Conservation (phyloP, 2,888 invertebrate species). For the Cremastinae sp. region DNA sequence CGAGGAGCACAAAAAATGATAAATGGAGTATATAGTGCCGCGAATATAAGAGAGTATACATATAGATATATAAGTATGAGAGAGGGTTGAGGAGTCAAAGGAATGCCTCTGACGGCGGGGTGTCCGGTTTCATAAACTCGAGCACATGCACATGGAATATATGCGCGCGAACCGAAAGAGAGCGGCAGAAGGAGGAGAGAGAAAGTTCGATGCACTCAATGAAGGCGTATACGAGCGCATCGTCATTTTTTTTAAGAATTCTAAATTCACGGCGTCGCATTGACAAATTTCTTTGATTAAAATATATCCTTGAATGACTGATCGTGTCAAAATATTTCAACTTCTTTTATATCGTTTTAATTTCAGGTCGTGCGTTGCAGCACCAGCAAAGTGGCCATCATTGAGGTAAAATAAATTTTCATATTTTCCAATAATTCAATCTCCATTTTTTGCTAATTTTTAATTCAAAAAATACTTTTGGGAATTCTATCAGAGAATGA, state of each 20-base stretch:
- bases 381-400: constrained; percentile 60
- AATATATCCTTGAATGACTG: constrained; percentile 12
- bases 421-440: neutral
- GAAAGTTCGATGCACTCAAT: constrained; percentile 57
- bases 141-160: constrained; percentile 9
- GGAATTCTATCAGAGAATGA: neutral
- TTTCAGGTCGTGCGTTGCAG: constrained; percentile 67
- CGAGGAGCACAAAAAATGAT: constrained; percentile 17
- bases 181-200: constrained; percentile 30
- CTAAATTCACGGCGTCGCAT: constrained; percentile 22
- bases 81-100: constrained; percentile 11
- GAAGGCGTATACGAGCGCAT: constrained; percentile 34
- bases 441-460: neutral
- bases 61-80: neutral
- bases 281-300: constrained; percentile 23
- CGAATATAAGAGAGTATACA: constrained; percentile 13
- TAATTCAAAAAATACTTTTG: too few relatives aligned
- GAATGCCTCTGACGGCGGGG: constrained; percentile 38
- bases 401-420: constrained; percentile 63
- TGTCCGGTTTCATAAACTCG: constrained; percentile 44
- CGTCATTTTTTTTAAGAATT: constrained; percentile 27
- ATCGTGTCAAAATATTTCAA: too few relatives aligned
- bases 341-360: constrained; percentile 21
- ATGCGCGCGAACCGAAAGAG: neutral
- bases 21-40: constrained; percentile 10